Percentiles rank a stretch among this genome's conserved stretches.
Conservation (phyloP, 2,888 invertebrate species). For the Furcula furcula region DNA sequence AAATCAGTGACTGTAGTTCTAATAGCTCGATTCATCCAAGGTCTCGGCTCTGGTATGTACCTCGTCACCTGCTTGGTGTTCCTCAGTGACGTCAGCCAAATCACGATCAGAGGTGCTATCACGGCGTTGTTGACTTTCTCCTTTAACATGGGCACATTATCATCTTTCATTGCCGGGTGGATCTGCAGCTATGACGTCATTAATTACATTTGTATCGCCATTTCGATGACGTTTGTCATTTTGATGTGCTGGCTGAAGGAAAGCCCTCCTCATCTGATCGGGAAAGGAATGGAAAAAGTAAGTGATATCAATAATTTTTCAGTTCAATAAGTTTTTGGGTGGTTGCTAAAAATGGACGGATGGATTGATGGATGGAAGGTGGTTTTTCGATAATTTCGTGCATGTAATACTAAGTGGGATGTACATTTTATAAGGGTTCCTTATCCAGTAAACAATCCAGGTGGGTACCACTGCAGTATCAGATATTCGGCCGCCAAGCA, state of each 20-base stretch:
- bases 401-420: too few species aligned
- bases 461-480: too few species aligned
- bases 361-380: too few species aligned
- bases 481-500: too few species aligned
- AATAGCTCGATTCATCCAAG: slow-evolving; percentile 69
- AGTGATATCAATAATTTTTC: too few species aligned
- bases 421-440: too few species aligned
- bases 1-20: slow-evolving; percentile 40
- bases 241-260: slow-evolving; percentile 32
- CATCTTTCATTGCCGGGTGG: slow-evolving; percentile 41
- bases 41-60: slow-evolving; percentile 54
- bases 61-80: slow-evolving; percentile 72
- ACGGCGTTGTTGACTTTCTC: slow-evolving; percentile 14
- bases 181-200: slow-evolving; percentile 36
- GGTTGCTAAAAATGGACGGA: too few species aligned
- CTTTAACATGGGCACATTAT: slow-evolving; percentile 31
- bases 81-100: slow-evolving; percentile 70
- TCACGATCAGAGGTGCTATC: slow-evolving; percentile 29
- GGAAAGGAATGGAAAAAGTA: slow-evolving; percentile 37
- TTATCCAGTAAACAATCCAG: too few species aligned
- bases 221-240: slow-evolving; percentile 23
- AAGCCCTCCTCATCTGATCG: slow-evolving; percentile 36
- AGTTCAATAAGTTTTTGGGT: too few species aligned
- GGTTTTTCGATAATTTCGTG: too few species aligned
- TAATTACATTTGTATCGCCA: slow-evolving; percentile 33